phyloP scores from a whole-genome alignment of 2,888 invertebrate species.

The Rhamnusium bicolor region DNA sequence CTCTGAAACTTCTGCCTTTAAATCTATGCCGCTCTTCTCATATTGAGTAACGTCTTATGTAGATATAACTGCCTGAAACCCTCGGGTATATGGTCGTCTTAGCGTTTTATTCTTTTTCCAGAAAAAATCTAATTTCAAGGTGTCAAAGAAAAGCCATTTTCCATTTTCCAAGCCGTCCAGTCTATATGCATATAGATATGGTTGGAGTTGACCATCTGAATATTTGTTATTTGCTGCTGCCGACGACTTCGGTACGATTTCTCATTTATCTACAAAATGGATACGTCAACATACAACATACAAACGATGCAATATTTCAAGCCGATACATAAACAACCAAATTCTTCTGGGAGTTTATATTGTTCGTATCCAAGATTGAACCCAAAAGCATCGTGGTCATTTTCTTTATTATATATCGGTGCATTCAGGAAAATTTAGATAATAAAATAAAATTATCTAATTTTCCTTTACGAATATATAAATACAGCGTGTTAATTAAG shows the following conservation, averaged over 20 bases:
- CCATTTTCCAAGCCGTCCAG: slow-evolving; percentile 69
- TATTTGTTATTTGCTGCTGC: slow-evolving; percentile 57
- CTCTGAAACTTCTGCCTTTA: not conserved
- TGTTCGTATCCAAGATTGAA: slow-evolving; percentile 25
- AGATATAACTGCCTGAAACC: slow-evolving; percentile 53
- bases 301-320: slow-evolving; percentile 33
- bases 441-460: not conserved
- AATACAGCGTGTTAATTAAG: too few relatives aligned
- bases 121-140: slow-evolving; percentile 73
- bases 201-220: slow-evolving; percentile 67
- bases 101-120: slow-evolving; percentile 64
- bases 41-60: slow-evolving; percentile 59
- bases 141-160: slow-evolving; percentile 73
- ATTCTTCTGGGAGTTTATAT: slow-evolving; percentile 2
- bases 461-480: too few relatives aligned
- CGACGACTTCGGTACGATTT: slow-evolving; percentile 32
- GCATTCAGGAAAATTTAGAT: not conserved
- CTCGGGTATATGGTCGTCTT: slow-evolving; percentile 48
- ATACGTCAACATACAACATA: slow-evolving; percentile 40
- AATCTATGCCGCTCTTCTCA: slow-evolving; percentile 57
- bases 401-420: slow-evolving; percentile 5
- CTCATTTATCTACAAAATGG: slow-evolving; percentile 47
- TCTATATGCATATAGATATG: slow-evolving; percentile 68
- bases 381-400: slow-evolving; percentile 7
- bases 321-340: slow-evolving; percentile 32